Conservation (phyloP, 2,113 vertebrate species). For the Nesogale talazaci region DNA sequence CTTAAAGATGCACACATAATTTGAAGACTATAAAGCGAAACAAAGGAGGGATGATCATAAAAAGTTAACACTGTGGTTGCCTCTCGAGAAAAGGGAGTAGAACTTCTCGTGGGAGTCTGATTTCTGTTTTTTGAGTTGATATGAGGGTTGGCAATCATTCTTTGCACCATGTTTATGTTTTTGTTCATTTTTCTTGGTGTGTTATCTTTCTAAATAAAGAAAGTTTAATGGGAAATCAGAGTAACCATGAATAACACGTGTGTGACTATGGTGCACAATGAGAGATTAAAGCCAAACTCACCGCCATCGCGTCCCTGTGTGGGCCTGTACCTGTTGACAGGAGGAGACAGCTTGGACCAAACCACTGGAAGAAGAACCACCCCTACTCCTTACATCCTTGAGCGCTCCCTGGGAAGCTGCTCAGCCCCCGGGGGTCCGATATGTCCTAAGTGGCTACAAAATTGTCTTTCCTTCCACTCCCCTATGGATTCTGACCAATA, state of each 20-base stretch:
- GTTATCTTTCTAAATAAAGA: neutral
- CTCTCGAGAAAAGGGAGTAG: neutral
- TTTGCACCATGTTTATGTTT: neutral
- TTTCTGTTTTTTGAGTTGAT: neutral
- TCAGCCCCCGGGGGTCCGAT: no score
- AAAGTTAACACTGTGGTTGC: neutral
- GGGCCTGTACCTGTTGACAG: no score
- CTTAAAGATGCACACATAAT: neutral
- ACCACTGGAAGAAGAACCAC: neutral
- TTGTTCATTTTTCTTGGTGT: neutral
- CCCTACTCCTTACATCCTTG: accelerated
- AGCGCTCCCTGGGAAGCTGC: neutral
- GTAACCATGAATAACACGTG: neutral
- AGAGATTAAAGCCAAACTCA: no score
- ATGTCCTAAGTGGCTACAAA: neutral
- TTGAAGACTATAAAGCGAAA: neutral
- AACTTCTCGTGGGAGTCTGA: neutral
- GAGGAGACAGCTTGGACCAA: no score
- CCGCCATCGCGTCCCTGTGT: no score
- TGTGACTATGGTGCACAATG: accelerated
- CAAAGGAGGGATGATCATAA: neutral
- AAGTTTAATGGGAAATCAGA: no score
- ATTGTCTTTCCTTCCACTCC: neutral
- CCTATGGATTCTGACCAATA: no score
- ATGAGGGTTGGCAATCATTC: neutral